A percentile compares a stretch with the other conserved stretches of the same genome.
Evolutionary conservation across 2,888 invertebrate genomes (phyloP).

Genomic region (Formica aserva): DNA sequence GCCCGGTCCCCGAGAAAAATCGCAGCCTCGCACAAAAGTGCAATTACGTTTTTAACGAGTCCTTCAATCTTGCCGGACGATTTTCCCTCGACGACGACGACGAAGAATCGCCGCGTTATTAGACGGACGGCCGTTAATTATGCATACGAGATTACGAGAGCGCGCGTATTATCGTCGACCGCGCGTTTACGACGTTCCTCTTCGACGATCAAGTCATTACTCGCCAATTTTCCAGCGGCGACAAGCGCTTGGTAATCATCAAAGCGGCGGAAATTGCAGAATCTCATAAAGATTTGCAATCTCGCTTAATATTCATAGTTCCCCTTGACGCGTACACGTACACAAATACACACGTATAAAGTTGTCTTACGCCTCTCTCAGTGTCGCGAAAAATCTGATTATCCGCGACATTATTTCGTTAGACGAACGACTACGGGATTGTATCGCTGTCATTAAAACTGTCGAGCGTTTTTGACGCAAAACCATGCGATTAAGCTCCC

Average conservation of each 20-base stretch:
- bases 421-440: neutral
- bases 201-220: slow-evolving; percentile 48
- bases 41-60: slow-evolving; percentile 20
- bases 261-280: slow-evolving; percentile 54
- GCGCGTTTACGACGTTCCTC: slow-evolving; percentile 25
- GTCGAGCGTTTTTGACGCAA: slow-evolving; percentile 34
- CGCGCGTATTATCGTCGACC: slow-evolving; percentile 1
- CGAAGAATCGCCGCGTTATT: slow-evolving; percentile 8
- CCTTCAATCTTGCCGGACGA: slow-evolving; percentile 12
- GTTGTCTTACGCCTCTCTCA: slow-evolving; percentile 19
- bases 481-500: slow-evolving; percentile 28
- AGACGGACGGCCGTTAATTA: slow-evolving; percentile 30
- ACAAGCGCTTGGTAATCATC: slow-evolving; percentile 30
- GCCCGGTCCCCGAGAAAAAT: slow-evolving; percentile 6
- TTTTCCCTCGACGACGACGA: neutral
- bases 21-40: neutral
- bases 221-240: slow-evolving; percentile 37
- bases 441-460: slow-evolving; percentile 28
- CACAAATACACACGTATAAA: neutral
- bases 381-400: slow-evolving; percentile 42
- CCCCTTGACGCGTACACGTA: neutral
- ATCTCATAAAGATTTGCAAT: slow-evolving; percentile 50
- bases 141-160: slow-evolving; percentile 26
- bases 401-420: slow-evolving; percentile 45
- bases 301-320: slow-evolving; percentile 52